Evolutionary conservation across 2,113 vertebrate genomes (phyloP).

Genomic region (Condylura cristata): DNA sequence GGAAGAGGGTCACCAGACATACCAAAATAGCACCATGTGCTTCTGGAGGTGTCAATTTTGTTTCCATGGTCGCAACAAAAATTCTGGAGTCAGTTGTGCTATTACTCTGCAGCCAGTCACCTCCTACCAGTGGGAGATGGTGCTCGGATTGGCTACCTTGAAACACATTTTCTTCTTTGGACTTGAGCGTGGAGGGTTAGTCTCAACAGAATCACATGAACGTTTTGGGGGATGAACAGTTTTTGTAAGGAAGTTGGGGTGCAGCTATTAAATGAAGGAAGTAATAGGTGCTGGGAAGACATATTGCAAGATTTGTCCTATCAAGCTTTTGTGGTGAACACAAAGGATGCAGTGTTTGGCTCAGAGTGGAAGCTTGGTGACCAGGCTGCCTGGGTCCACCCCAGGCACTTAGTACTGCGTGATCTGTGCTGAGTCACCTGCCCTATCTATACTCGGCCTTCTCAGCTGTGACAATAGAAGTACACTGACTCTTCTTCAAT

Average conservation of each 20-base stretch:
- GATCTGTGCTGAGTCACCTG: too few species aligned
- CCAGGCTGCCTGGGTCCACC: not conserved
- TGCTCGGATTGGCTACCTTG: not conserved
- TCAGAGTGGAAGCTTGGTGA: not conserved
- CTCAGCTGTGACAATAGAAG: not conserved
- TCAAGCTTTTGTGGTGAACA: not conserved
- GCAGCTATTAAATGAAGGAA: not conserved
- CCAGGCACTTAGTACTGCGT: too few species aligned
- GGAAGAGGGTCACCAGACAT: not conserved
- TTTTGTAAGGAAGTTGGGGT: not conserved
- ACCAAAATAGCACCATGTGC: too few species aligned
- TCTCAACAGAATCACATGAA: not conserved
- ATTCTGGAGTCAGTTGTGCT: not conserved
- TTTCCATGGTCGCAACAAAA: not conserved
- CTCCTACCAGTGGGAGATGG: too few species aligned
- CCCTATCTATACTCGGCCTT: not conserved
- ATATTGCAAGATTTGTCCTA: accelerated
- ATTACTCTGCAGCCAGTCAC: accelerated
- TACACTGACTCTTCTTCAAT: accelerated
- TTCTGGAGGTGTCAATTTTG: not conserved
- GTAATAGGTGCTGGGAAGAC: not conserved
- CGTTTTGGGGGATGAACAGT: not conserved
- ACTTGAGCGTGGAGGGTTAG: not conserved
- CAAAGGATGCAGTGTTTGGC: not conserved
- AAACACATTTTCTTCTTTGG: not conserved